phyloP scores from a whole-genome alignment of 30 jellyfish, hydroid and myxozoan species.

The Clytia hemisphaerica region DNA sequence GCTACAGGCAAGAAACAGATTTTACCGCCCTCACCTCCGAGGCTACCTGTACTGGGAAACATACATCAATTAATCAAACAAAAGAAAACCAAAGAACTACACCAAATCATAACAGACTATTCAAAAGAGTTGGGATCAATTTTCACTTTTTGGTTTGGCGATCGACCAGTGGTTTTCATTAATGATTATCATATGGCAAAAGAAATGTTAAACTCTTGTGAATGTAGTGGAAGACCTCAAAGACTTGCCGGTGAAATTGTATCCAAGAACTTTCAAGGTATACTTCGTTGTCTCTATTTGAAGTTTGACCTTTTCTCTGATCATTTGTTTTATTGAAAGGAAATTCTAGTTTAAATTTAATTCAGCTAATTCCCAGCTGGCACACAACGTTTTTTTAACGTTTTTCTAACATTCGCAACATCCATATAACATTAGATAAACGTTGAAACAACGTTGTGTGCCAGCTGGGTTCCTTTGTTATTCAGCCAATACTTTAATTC shows the following conservation, averaged over 20 bases:
- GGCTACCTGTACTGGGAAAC: neutral
- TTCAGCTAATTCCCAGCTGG: too few relatives aligned
- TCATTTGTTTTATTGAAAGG: neutral
- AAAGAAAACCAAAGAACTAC: conserved; percentile 2
- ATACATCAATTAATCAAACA: conserved; percentile 1
- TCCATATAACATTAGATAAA: too few relatives aligned
- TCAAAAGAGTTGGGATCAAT: conserved; percentile 12
- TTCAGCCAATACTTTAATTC: too few relatives aligned
- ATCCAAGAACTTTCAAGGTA: conserved; percentile 8
- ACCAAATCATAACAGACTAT: neutral
- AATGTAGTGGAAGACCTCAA: conserved; percentile 9
- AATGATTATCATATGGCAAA: conserved; percentile 1
- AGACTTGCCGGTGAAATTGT: neutral
- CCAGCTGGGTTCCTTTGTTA: too few relatives aligned
- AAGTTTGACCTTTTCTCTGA: too few relatives aligned
- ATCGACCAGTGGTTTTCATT: neutral
- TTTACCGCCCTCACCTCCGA: neutral
- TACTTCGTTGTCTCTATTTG: neutral
- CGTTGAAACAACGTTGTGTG: too few relatives aligned
- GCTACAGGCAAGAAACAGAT: too few relatives aligned
- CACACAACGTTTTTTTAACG: too few relatives aligned
- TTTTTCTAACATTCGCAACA: too few relatives aligned
- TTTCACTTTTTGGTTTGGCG: conserved; percentile 20
- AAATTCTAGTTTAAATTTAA: neutral
- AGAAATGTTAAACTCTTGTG: neutral